Evolutionary conservation across 2,113 vertebrate species (phyloP).

Genomic region (mouse (Mus musculus)): GRCm39 chr10:4756001-4756500

Average conservation of each 20-base stretch:
- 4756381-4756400: not conserved
- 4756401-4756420: constrained; percentile 29
- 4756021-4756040: not conserved
- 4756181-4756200: too few species aligned
- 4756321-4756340: not conserved
- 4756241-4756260: not conserved
- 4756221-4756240: not conserved
- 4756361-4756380: not conserved
- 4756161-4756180: not conserved
- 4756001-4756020: not conserved
- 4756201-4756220: not conserved
- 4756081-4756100: not conserved
- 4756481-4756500: not conserved
- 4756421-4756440: not conserved
- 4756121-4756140: not conserved
- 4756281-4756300: not conserved
- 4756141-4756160: not conserved
- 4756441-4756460: not conserved
- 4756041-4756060: not conserved
- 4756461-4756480: not conserved
- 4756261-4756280: not conserved
- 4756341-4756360: not conserved
- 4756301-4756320: constrained; percentile 31
- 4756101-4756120: not conserved
- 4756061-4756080: not conserved